Conservation (phyloP, 2,113 vertebrate species). For the Cyanoramphus novaezelandiae region DNA sequence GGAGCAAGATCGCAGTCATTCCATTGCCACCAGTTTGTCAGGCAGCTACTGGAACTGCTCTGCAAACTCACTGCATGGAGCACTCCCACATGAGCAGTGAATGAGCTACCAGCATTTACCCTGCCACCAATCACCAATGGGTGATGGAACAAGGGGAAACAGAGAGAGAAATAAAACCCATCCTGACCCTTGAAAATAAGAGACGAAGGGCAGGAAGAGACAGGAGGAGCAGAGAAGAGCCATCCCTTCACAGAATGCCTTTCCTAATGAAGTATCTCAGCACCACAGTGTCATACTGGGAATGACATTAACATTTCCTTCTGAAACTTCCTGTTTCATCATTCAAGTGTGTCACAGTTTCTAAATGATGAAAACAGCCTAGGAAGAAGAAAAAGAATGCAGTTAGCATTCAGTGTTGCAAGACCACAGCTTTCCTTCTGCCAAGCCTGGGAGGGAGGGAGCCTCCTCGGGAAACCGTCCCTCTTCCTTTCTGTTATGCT, state of each 20-base stretch:
- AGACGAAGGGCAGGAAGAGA: neutral
- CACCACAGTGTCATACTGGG: neutral
- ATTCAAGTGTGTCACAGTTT: neutral
- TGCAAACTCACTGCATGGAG: neutral
- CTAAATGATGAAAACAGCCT: neutral
- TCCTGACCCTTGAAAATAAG: neutral
- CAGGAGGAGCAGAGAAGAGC: neutral
- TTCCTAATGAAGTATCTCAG: neutral
- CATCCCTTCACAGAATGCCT: neutral
- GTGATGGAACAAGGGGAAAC: neutral
- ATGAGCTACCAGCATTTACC: neutral
- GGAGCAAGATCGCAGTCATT: neutral
- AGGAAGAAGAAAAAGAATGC: neutral
- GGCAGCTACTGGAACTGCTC: neutral
- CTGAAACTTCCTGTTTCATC: neutral
- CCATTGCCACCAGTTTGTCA: neutral
- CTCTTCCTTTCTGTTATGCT: neutral
- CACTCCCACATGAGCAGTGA: neutral
- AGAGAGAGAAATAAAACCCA: neutral
- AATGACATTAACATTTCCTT: neutral
- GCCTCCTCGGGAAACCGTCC: neutral
- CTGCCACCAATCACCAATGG: neutral
- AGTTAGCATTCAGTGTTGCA: neutral
- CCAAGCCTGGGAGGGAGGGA: neutral
- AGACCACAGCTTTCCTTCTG: neutral